Conservation (phyloP, 2,888 invertebrate genomes). For the Tromatobia lineatoria region DNA sequence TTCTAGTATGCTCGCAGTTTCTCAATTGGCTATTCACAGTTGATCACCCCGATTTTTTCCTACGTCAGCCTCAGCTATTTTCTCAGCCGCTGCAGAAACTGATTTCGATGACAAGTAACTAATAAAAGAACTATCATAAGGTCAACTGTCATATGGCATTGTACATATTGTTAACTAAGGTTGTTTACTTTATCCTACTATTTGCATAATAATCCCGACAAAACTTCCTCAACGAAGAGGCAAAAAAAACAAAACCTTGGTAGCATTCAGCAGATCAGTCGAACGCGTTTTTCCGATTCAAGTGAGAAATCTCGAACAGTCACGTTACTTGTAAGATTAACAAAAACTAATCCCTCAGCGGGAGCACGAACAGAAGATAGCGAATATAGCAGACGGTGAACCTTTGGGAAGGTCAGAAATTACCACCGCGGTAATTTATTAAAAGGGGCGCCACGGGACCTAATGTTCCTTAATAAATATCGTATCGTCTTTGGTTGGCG, state of each 20-base stretch:
- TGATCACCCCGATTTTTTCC: no score
- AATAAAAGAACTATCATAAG: no score
- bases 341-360: background rate
- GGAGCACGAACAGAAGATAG: background rate
- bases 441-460: slow-evolving; percentile 37
- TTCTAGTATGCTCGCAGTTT: no score
- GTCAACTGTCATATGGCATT: no score
- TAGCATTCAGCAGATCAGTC: background rate
- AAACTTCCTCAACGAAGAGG: background rate
- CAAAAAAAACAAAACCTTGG: background rate
- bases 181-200: no score
- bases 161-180: no score
- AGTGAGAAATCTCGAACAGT: background rate
- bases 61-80: no score
- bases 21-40: no score
- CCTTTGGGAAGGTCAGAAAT: slow-evolving; percentile 15
- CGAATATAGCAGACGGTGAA: background rate
- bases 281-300: background rate
- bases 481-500: slow-evolving; percentile 74
- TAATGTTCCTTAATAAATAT: slow-evolving; percentile 80
- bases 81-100: no score
- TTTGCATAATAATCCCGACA: no score
- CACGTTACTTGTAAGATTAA: no score
- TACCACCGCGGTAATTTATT: slow-evolving; percentile 31
- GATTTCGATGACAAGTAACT: no score